Conservation (phyloP, 2,113 vertebrate genomes). For the Lethenteron reissneri region DNA sequence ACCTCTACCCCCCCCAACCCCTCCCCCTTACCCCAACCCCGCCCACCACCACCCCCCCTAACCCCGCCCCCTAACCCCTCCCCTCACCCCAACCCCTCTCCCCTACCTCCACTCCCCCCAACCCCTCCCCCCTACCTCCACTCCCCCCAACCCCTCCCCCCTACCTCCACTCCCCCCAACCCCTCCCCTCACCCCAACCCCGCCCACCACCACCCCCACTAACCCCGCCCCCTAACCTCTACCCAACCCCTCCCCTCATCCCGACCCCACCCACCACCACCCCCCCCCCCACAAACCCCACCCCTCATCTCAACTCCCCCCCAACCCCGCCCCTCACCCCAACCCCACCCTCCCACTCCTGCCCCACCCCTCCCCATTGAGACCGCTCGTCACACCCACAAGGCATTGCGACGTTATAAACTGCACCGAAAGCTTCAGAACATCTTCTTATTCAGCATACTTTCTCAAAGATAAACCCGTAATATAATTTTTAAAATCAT, state of each 20-base stretch:
- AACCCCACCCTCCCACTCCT: background rate
- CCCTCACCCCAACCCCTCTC: background rate
- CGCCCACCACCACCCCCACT: background rate
- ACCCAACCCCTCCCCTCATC: background rate
- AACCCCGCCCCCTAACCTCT: background rate
- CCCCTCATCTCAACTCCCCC: background rate
- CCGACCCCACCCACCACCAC: background rate
- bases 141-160: conserved; percentile 6
- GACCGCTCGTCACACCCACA: background rate
- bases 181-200: background rate
- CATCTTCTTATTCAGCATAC: too few species aligned
- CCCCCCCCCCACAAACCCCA: background rate
- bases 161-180: conserved; percentile 9
- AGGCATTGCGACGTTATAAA: too few species aligned
- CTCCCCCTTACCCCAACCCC: background rate
- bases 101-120: background rate
- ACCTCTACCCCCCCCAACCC: conserved; percentile 8
- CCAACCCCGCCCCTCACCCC: background rate
- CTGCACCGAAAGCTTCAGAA: too few species aligned
- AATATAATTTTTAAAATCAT: too few species aligned
- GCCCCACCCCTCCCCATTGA: too few species aligned
- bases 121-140: background rate
- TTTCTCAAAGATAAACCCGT: too few species aligned
- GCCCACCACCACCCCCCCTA: conserved; percentile 7
- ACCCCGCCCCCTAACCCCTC: conserved; percentile 10